Conservation (phyloP, 2,797 vertebrate species). For the Cichlasoma orientale region DNA sequence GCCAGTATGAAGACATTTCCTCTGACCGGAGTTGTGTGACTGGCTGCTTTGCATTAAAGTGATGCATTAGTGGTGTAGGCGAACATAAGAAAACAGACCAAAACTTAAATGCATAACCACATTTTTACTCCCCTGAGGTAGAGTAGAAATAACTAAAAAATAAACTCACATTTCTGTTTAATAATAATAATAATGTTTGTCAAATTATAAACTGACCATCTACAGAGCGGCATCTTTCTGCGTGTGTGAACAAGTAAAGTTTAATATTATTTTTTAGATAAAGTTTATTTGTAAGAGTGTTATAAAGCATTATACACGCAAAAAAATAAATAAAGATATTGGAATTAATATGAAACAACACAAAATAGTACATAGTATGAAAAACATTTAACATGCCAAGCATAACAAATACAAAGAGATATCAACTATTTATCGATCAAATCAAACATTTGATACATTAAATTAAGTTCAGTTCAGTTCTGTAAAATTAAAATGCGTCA, state of each 20-base stretch:
- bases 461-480: too few relatives aligned
- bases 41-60: not conserved
- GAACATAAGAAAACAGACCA: not conserved
- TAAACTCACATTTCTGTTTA: not conserved
- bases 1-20: slow-evolving; percentile 34
- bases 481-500: not conserved
- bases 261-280: not conserved
- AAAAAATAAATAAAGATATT: not conserved
- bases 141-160: not conserved
- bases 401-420: not conserved
- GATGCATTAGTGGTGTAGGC: not conserved
- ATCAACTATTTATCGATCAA: not conserved
- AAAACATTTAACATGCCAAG: not conserved
- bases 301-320: not conserved
- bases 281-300: not conserved
- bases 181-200: not conserved
- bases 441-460: too few relatives aligned
- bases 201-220: not conserved
- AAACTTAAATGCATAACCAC: not conserved
- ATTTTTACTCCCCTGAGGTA: not conserved
- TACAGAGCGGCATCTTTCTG: not conserved
- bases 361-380: not conserved
- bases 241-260: not conserved
- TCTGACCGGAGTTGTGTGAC: slow-evolving; percentile 6
- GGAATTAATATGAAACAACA: not conserved